phyloP scores from a whole-genome alignment of 2,113 vertebrate species.

The Cairina moschata region DNA sequence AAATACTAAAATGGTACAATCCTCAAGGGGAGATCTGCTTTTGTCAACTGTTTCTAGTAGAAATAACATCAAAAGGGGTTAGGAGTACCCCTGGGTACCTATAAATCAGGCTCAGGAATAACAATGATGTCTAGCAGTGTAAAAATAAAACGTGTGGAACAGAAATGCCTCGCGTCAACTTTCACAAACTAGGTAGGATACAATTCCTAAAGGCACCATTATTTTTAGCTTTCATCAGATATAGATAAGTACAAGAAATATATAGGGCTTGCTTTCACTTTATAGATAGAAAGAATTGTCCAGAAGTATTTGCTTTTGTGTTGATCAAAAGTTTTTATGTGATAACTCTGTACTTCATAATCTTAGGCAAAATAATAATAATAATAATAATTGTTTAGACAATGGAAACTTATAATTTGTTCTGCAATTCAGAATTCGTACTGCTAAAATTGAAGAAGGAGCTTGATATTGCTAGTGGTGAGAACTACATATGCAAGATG shows the following conservation, averaged over 20 bases:
- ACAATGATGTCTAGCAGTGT: neutral
- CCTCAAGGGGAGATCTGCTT: neutral
- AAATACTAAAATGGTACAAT: conserved; percentile 30
- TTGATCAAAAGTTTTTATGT: neutral
- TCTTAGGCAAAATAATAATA: neutral
- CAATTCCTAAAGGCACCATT: conserved; percentile 53
- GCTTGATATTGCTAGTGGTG: neutral
- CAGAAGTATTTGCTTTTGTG: neutral
- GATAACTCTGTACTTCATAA: neutral
- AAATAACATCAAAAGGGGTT: conserved; percentile 32
- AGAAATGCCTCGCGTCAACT: neutral
- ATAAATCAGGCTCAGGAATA: conserved; percentile 36
- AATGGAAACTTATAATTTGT: neutral
- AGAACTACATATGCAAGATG: neutral
- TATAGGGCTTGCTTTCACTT: neutral
- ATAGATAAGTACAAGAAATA: neutral
- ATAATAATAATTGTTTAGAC: neutral
- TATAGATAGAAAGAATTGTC: neutral
- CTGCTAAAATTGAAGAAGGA: neutral
- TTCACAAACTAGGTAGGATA: neutral
- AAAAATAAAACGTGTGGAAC: conserved; percentile 19
- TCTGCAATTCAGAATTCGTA: neutral
- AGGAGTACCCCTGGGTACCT: neutral
- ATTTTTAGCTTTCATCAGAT: conserved; percentile 51
- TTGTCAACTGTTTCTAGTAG: conserved; percentile 24